Percentiles rank a stretch among this genome's conserved stretches.
Conservation (phyloP, 2,888 invertebrate species). For the Octodonta nipae region DNA sequence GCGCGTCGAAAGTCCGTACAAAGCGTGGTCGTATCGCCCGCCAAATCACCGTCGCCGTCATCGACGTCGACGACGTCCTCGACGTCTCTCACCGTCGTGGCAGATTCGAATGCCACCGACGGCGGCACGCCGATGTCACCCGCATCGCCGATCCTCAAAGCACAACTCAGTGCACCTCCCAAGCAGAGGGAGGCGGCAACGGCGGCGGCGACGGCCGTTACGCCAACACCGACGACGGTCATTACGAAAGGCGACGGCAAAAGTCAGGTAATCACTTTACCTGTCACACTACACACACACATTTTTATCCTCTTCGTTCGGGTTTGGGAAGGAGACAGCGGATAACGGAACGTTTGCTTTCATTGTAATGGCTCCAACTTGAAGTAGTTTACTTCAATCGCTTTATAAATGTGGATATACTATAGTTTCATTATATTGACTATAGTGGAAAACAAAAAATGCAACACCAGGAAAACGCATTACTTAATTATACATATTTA, state of each 20-base stretch:
- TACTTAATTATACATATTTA: too few relatives aligned
- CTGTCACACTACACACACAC: constrained; percentile 1
- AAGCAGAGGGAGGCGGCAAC: constrained; percentile 34
- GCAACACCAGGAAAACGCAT: too few relatives aligned
- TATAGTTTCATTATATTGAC: too few relatives aligned
- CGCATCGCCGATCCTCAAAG: constrained; percentile 70
- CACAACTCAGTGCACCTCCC: constrained; percentile 63
- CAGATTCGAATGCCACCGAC: constrained; percentile 8
- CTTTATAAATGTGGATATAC: too few relatives aligned
- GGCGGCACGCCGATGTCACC: constrained; percentile 41
- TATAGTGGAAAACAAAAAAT: too few relatives aligned
- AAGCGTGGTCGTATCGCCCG: constrained; percentile 9
- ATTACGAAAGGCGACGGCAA: constrained; percentile 34
- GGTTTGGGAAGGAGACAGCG: too few relatives aligned
- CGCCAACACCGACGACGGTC: constrained; percentile 31
- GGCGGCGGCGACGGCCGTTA: too few relatives aligned
- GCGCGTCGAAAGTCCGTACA: constrained; percentile 17
- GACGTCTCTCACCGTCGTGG: constrained; percentile 5
- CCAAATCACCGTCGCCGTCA: constrained; percentile 8
- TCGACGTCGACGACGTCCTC: not conserved
- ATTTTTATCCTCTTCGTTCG: not conserved
- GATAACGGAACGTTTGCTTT: too few relatives aligned
- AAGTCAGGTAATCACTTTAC: constrained; percentile 44
- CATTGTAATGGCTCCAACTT: too few relatives aligned
- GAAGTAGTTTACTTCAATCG: too few relatives aligned